Base-by-base conservation (phyloP, 2,888 invertebrate genomes). In the Drosophila mimetica region DNA sequence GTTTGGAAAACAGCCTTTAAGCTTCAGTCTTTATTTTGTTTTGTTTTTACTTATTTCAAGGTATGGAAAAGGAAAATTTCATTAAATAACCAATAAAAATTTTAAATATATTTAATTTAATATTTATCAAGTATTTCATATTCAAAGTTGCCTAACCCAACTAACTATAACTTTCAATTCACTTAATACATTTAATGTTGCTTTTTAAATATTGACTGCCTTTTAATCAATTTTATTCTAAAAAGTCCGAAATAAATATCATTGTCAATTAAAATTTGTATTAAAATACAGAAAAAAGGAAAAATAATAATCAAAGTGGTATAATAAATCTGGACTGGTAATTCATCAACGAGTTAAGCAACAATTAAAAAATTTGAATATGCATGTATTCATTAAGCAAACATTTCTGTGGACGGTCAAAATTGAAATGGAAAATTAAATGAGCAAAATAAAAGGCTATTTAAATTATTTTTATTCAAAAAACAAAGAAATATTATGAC, bases 401-500 rank as follows among this genome's bases (percentile, higher is more conserved):
- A 22, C 20, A 48, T 28, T 16, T 30, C 7, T 30, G 50, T 16
- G 20, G 14, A 22, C 11, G 16, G 11, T 14, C 25, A 16, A 47
- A 18, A 30, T n/a, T 13, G 16, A 48, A 46, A 47, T 13, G 7
- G 37, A 44, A 60, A 59, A 59, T 58, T 44, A 60, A 60, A 60
- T 44, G 42, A 9, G 34, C 42, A 4, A 59, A 36, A 42, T 46
- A 41, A 48, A 22, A 42, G 41, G 20, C 61, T 22, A 39, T 66
- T 51, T 51, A 30, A 64, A 51, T 54, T 41, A 42, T 55, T 64
- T 66, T 28, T 41, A 14, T 63, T 53, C 16, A 20, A 18, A 34
- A 46, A 50, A 63, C 41, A 63, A 65, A 48, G 65, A 65, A 50
- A 65, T 50, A 63, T 64, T 64, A 30, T 52, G 64, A 52, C 64